Evolutionary conservation across 1,140 invertebrate genomes (phyloP).

Genomic region (Thalassaphorura encarpata): DNA sequence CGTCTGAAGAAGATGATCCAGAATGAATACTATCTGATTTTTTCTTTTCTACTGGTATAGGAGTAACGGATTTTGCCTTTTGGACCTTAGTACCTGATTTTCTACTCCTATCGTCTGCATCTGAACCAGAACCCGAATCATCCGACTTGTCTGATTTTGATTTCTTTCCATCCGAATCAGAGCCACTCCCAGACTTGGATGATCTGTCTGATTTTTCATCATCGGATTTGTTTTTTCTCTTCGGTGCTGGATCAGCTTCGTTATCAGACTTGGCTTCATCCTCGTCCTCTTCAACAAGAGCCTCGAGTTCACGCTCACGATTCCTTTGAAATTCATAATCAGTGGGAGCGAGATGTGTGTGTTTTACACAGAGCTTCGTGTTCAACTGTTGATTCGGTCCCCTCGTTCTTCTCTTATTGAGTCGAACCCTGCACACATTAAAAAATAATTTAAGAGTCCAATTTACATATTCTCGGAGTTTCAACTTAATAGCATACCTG

Average conservation of each 20-base stretch:
- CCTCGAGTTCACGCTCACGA: conserved; percentile 77
- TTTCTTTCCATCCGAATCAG: no score
- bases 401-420: conserved; percentile 45
- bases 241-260: background rate
- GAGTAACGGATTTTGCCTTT: no score
- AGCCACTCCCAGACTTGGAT: no score
- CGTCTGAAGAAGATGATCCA: no score
- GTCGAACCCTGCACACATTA: conserved; percentile 43
- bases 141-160: no score
- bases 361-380: conserved; percentile 77
- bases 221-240: background rate
- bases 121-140: no score
- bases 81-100: no score
- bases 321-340: conserved; percentile 80
- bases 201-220: background rate
- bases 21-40: no score
- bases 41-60: no score
- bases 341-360: conserved; percentile 70
- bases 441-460: conserved; percentile 3
- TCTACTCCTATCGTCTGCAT: no score
- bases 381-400: conserved; percentile 50
- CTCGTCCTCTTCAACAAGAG: conserved; percentile 63
- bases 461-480: background rate
- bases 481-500: conserved; percentile 40
- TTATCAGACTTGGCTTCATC: conserved; percentile 39